Evolutionary conservation across 2,888 invertebrate species (phyloP).

Genomic region (Erebia aethiops): DNA sequence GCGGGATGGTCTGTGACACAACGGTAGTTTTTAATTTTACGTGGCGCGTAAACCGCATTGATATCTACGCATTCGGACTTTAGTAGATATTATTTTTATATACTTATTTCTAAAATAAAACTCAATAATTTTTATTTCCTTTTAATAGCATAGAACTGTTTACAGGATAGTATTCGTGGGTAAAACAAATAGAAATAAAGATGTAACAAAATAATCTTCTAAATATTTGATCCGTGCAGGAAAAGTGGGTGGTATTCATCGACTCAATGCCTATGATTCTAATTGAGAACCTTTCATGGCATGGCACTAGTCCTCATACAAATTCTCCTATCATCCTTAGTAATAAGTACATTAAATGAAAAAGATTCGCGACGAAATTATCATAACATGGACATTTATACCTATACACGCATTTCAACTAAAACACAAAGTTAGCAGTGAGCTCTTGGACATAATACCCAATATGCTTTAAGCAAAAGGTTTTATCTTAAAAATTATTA

Average conservation of each 20-base stretch:
- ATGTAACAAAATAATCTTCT: slow-evolving; percentile 67
- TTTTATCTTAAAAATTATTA: slow-evolving; percentile 28
- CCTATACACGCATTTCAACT: slow-evolving; percentile 46
- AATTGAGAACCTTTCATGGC: slow-evolving; percentile 82
- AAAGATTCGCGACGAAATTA: slow-evolving; percentile 53
- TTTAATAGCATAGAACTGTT: slow-evolving; percentile 78
- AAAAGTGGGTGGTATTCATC: slow-evolving; percentile 82
- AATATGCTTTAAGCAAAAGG: slow-evolving; percentile 32
- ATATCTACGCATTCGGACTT: no score
- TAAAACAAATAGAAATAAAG: slow-evolving; percentile 65
- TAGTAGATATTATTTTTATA: no score
- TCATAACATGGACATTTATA: slow-evolving; percentile 50
- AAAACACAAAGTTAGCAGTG: slow-evolving; percentile 44
- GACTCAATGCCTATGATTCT: slow-evolving; percentile 81
- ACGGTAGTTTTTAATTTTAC: no score
- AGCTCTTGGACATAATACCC: slow-evolving; percentile 44
- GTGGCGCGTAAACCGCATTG: no score
- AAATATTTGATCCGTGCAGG: slow-evolving; percentile 71
- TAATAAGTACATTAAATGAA: slow-evolving; percentile 57
- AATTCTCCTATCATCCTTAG: slow-evolving; percentile 79
- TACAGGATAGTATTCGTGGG: slow-evolving; percentile 69
- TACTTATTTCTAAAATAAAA: slow-evolving; percentile 16
- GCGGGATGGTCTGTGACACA: no score
- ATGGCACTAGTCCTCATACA: slow-evolving; percentile 82
- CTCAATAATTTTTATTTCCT: slow-evolving; percentile 64